phyloP scores from a whole-genome alignment of 2,888 invertebrate species.

The Trachelus stipa region DNA sequence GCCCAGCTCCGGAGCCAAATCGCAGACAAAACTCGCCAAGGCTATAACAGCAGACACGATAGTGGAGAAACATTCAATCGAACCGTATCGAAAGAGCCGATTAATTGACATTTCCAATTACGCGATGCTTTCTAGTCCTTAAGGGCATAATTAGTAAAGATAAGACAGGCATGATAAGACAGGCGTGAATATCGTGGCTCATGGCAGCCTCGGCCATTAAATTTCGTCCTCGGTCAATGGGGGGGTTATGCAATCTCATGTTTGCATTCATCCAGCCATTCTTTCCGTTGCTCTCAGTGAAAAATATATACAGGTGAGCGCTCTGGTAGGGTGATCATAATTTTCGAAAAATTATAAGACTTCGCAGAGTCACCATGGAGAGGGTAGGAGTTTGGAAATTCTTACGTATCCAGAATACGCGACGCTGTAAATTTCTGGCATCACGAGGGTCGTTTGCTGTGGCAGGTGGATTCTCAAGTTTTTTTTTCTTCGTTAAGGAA shows the following conservation, averaged over 20 bases:
- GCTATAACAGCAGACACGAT: conserved; percentile 73
- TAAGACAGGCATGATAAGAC: neutral
- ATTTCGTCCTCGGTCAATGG: neutral
- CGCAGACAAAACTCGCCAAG: conserved; percentile 74
- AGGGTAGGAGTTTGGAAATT: neutral
- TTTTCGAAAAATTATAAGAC: no score
- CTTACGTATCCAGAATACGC: neutral
- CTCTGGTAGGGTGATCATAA: no score
- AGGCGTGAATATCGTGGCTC: neutral
- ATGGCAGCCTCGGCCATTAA: neutral
- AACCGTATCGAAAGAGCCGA: neutral
- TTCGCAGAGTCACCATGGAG: neutral
- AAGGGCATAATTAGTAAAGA: conserved; percentile 10
- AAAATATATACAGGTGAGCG: neutral
- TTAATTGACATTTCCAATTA: conserved; percentile 16
- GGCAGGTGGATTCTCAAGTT: neutral
- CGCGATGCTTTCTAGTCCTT: conserved; percentile 25
- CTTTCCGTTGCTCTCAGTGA: neutral
- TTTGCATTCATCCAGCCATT: neutral
- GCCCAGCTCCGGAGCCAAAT: conserved; percentile 77
- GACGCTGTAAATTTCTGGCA: neutral
- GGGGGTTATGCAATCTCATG: neutral
- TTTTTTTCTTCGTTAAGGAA: neutral
- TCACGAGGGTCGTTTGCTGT: neutral
- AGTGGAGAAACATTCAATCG: neutral